phyloP scores from a whole-genome alignment of 2,797 vertebrate species.

The Limnodromus scolopaceus region DNA sequence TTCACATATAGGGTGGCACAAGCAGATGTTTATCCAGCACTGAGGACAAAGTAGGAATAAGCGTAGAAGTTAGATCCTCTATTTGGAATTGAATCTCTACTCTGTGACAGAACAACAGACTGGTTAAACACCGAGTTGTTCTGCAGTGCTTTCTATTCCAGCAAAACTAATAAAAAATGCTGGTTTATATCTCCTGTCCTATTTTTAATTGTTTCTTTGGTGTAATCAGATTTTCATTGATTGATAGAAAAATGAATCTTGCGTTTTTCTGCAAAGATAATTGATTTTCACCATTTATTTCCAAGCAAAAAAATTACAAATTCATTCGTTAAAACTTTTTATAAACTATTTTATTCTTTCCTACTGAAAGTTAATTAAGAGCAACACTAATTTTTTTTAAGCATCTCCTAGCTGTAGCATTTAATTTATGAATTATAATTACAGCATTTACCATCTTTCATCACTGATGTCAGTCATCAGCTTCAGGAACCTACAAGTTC shows the following conservation, averaged over 20 bases:
- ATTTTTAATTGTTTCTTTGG: constrained; percentile 1
- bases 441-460: constrained; percentile 12
- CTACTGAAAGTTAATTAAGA: constrained; percentile 47
- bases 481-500: not conserved
- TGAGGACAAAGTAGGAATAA: not conserved
- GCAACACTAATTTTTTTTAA: not conserved
- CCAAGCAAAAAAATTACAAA: not conserved
- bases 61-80: not conserved
- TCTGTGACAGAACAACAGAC: not conserved
- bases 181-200: not conserved
- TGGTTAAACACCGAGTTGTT: not conserved
- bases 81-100: not conserved
- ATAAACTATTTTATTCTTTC: not conserved
- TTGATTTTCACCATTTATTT: constrained; percentile 17
- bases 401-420: not conserved
- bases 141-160: not conserved
- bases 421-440: constrained; percentile 36
- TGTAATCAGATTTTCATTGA: not conserved
- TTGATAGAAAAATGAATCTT: not conserved
- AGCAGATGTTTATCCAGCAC: not conserved
- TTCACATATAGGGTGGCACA: not conserved
- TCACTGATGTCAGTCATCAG: not conserved
- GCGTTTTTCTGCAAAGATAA: not conserved
- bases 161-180: not conserved
- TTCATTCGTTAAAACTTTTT: not conserved